Percentiles rank a stretch among this genome's conserved stretches.
These are phyloP conservation scores for Scolopax mira DNA, from an alignment of 2,113 vertebrate genomes.

Conservation along the genomic window DNA sequence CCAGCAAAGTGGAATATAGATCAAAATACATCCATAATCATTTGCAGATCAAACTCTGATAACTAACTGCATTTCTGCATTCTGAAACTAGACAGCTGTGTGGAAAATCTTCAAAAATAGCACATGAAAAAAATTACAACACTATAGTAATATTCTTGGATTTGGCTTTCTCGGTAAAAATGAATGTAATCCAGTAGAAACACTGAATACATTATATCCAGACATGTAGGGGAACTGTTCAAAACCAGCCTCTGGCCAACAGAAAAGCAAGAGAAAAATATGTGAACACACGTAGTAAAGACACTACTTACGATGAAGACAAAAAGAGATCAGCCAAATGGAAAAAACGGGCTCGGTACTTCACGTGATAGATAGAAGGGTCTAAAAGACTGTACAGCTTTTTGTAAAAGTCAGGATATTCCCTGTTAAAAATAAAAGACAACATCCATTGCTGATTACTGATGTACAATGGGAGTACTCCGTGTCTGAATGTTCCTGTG, in stretches of 20 bases:
- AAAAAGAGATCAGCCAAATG: conserved; percentile 89
- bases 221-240: background rate
- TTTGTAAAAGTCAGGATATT: conserved; percentile 95
- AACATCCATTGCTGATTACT: background rate
- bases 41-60: background rate
- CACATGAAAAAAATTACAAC: background rate
- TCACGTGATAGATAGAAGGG: conserved; percentile 89
- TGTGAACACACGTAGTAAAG: background rate
- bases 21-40: background rate
- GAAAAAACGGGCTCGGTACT: conserved; percentile 93
- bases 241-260: background rate
- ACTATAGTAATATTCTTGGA: background rate
- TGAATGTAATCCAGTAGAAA: background rate
- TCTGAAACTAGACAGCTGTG: background rate
- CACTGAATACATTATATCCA: background rate
- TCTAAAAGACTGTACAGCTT: conserved; percentile 93
- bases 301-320: conserved; percentile 88
- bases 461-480: background rate
- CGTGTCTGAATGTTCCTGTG: background rate
- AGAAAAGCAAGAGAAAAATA: background rate
- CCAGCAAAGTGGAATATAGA: background rate
- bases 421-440: conserved; percentile 67
- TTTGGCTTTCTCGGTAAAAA: background rate
- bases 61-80: background rate
- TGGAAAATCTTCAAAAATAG: background rate